phyloP scores from a whole-genome alignment of 2,797 vertebrate species.

The Gymnoscopelus braueri region DNA sequence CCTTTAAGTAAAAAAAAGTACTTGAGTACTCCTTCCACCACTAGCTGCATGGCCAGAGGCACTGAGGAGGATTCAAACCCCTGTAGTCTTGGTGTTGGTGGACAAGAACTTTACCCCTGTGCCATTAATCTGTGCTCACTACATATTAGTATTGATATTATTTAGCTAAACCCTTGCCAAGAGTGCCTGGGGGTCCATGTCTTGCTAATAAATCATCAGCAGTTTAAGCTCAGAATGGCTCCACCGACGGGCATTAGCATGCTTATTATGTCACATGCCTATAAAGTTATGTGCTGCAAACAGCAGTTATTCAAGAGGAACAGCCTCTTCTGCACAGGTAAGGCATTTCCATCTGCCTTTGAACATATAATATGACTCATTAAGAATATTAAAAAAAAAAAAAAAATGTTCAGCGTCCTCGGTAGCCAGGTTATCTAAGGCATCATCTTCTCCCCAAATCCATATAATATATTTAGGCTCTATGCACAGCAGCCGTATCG shows the following conservation, averaged over 20 bases:
- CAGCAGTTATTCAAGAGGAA: slow-evolving; percentile 27
- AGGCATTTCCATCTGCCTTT: slow-evolving; percentile 14
- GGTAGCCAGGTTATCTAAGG: slow-evolving; percentile 20
- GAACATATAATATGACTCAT: not conserved
- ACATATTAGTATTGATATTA: slow-evolving; percentile 53
- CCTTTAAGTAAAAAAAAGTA: too few species aligned
- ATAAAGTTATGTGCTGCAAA: slow-evolving; percentile 16
- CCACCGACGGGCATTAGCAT: slow-evolving; percentile 37
- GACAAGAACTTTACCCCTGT: too few species aligned
- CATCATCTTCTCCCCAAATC: not conserved
- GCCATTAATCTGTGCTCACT: slow-evolving; percentile 30
- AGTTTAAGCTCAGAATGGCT: slow-evolving; percentile 44
- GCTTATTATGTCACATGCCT: slow-evolving; percentile 24
- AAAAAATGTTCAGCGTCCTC: not conserved
- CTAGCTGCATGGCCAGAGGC: too few species aligned
- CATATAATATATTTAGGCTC: not conserved
- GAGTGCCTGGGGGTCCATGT: slow-evolving; percentile 49
- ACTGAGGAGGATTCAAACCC: too few species aligned
- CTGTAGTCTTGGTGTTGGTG: too few species aligned
- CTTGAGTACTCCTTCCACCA: too few species aligned
- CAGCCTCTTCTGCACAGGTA: slow-evolving; percentile 39
- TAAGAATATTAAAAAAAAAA: slow-evolving; percentile 4
- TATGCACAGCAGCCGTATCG: too few species aligned
- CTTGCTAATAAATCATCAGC: slow-evolving; percentile 62
- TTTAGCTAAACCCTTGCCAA: slow-evolving; percentile 58